These are phyloP conservation scores for Acanthurus tractus DNA, from an alignment of 2,797 vertebrate genomes.

Conservation along the genomic window DNA sequence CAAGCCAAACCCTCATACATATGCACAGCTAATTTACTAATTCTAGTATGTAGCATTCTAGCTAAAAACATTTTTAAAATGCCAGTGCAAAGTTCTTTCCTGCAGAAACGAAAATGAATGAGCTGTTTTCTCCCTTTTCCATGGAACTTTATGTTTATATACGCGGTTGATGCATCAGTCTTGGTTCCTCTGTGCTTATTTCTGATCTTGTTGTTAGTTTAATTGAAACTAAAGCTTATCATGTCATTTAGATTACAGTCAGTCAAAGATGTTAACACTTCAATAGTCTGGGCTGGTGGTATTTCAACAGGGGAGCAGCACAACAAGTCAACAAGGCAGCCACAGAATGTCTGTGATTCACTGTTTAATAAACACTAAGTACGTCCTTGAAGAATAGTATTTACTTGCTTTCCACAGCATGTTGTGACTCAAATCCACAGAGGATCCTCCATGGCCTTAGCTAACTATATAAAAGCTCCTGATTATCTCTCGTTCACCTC, in stretches of 20 bases:
- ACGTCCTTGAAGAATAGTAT: conserved; percentile 47
- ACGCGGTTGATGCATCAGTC: neutral
- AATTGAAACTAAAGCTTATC: conserved; percentile 28
- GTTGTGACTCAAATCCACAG: conserved; percentile 65
- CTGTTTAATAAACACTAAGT: conserved; percentile 64
- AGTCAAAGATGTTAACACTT: conserved; percentile 30
- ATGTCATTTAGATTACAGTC: conserved; percentile 11
- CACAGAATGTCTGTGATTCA: conserved; percentile 53
- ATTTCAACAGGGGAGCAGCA: conserved; percentile 37
- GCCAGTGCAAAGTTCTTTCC: conserved; percentile 29
- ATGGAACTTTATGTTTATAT: neutral
- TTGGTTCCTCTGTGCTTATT: conserved; percentile 18
- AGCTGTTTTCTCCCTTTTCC: conserved; percentile 4
- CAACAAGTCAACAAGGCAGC: conserved; percentile 31
- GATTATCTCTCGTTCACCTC: conserved; percentile 72
- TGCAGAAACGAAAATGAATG: conserved; percentile 30
- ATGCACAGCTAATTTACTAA: conserved; percentile 44
- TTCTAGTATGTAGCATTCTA: conserved; percentile 18
- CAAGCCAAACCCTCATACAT: conserved; percentile 60
- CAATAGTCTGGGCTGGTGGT: conserved; percentile 30
- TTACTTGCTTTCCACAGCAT: conserved; percentile 32
- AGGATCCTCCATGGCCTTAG: conserved; percentile 57
- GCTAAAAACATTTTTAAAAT: neutral
- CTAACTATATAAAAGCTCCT: conserved; percentile 73
- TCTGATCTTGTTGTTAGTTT: conserved; percentile 30